A percentile compares a stretch with the other conserved stretches of the same genome.
These are phyloP conservation scores for Parazoanthus atlanticus DNA, from an alignment of 92 coral and sea anemone genomes.

Conservation along the genomic window DNA sequence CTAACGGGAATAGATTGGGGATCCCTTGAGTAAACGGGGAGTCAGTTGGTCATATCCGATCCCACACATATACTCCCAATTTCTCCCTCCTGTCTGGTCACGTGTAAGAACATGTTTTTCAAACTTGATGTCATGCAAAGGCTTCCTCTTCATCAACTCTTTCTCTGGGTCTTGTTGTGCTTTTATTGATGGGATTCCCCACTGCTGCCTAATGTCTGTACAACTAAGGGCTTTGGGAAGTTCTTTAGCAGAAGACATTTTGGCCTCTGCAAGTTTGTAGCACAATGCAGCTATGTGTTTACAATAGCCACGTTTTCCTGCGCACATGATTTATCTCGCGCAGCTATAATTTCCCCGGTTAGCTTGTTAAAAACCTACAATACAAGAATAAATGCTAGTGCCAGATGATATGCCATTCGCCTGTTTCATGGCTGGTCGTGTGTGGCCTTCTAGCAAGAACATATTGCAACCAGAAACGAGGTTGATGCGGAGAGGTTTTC, in stretches of 20 bases:
- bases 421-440: slow-evolving; percentile 57
- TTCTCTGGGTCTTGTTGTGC: slow-evolving; percentile 59
- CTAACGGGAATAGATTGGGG: too few species aligned
- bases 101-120: slow-evolving; percentile 48
- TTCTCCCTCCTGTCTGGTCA: slow-evolving; percentile 39
- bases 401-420: slow-evolving; percentile 42
- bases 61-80: too few species aligned
- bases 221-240: slow-evolving; percentile 48
- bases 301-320: slow-evolving; percentile 10
- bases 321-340: slow-evolving; percentile 54
- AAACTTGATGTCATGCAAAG: slow-evolving; percentile 50
- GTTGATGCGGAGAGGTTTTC: slow-evolving; percentile 40
- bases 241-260: slow-evolving; percentile 42
- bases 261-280: slow-evolving; percentile 47
- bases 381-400: slow-evolving; percentile 37
- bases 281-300: slow-evolving; percentile 57
- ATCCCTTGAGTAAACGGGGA: too few species aligned
- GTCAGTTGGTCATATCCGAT: too few species aligned
- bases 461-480: slow-evolving; percentile 36
- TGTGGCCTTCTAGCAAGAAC: slow-evolving; percentile 57
- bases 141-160: slow-evolving; percentile 54
- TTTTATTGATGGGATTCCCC: slow-evolving; percentile 51
- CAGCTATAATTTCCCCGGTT: slow-evolving; percentile 54
- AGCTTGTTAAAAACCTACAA: slow-evolving; percentile 40
- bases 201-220: slow-evolving; percentile 43